Evolutionary conservation across 2,113 vertebrate species (phyloP), one percentile per base, ranked within the genome.

Genomic region (Chaenocephalus aceratus): DNA sequence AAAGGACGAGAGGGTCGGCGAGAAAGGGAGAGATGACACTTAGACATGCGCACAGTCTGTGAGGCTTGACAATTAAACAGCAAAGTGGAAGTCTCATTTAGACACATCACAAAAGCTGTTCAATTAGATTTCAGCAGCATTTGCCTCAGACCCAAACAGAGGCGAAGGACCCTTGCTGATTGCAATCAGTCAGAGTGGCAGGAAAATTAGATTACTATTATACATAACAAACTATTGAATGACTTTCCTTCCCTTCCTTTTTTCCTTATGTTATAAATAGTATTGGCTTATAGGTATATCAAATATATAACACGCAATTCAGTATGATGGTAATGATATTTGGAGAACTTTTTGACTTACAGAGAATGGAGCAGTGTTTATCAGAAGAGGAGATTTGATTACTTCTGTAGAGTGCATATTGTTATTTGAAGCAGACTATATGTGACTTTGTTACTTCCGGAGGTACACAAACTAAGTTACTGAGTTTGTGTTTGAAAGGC

Each of bases 131-230:
- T 75, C 61, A 52, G 84, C 77, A 73, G 82, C 75, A 53, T 90
- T 83, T 74, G 75, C 89, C 59, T 83, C 72, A 78, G 79, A 83
- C 63, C 60, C 74, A 72, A 72, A 54, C 82, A 73, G 73, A 81
- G 72, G 77, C 73, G 30, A 86, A 65, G 78, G 81, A 83, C 62
- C 75, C 44, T 68, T 67, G 51, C 85, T 91, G 89, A 94, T 91
- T 92, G 90, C 85, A 93, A 92, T 95, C 94, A 93, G 83, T 74
- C 86, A 84, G 92, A 94, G 90, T 93, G 88, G 79, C 75, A 83
- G 78, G 74, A 72, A 92, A 91, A 94, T 89, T 88, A 79, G 86
- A 93, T 93, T 91, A 90, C 70, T 73, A 82, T 90, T 88, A 90
- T 83, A 75, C 76, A 82, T 71, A 87, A 86, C 83, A 87, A 87